Percentiles rank a stretch among this genome's conserved stretches.
These are phyloP conservation scores for Caradrina kadenii DNA, from an alignment of 2,888 invertebrate species.

Conservation along the genomic window DNA sequence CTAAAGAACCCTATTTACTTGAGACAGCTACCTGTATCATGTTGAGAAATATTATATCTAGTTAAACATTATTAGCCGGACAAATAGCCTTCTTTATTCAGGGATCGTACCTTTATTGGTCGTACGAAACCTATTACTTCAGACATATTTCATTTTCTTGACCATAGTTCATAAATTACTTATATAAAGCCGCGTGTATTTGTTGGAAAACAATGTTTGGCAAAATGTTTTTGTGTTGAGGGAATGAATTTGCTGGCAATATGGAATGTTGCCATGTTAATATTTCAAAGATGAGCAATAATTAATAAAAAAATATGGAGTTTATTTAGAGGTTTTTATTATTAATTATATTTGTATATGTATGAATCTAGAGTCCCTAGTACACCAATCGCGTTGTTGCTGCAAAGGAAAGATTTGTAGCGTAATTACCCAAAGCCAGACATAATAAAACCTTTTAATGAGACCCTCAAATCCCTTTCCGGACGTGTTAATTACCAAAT, in stretches of 20 bases:
- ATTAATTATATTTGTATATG: too few relatives aligned
- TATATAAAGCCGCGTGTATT: background rate
- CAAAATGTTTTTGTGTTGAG: background rate
- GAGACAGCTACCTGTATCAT: slow-evolving; percentile 51
- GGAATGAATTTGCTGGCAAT: too few relatives aligned
- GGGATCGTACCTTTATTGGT: slow-evolving; percentile 39
- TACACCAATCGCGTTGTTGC: background rate
- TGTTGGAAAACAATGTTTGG: background rate
- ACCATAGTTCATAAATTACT: slow-evolving; percentile 22
- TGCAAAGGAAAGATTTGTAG: slow-evolving; percentile 33
- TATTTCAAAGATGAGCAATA: too few relatives aligned
- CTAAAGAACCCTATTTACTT: slow-evolving; percentile 49
- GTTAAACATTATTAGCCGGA: slow-evolving; percentile 45
- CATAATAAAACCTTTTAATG: slow-evolving; percentile 54
- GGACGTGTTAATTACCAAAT: slow-evolving; percentile 49
- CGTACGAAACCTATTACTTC: slow-evolving; percentile 32
- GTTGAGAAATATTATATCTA: slow-evolving; percentile 45
- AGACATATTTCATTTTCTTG: slow-evolving; percentile 32
- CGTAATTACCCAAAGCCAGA: slow-evolving; percentile 40
- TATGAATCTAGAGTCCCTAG: background rate
- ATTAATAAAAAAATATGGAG: slow-evolving; percentile 4
- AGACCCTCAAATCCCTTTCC: slow-evolving; percentile 30
- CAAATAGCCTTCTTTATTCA: slow-evolving; percentile 44
- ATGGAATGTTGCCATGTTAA: too few relatives aligned
- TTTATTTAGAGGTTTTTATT: slow-evolving; percentile 3